A percentile compares a stretch with the other conserved stretches of the same genome.
phyloP scores from a whole-genome alignment of 2,113 vertebrate species.

The Coptodon bakossiorum region DNA sequence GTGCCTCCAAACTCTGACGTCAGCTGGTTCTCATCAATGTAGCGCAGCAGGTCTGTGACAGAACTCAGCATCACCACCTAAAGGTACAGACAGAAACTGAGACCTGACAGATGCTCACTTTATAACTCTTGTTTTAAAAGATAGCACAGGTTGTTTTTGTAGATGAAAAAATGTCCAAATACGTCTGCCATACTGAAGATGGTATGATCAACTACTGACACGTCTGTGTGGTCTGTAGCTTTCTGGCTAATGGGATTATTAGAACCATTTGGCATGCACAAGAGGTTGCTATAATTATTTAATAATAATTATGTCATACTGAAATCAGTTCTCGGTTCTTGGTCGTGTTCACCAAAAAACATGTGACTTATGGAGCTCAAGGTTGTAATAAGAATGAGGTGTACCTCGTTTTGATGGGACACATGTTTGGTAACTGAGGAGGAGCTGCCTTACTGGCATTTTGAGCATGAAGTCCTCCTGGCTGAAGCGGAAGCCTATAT shows the following conservation, averaged over 20 bases:
- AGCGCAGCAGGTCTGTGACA: constrained; percentile 88
- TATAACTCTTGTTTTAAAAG: neutral
- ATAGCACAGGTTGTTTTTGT: neutral
- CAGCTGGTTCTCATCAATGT: constrained; percentile 92
- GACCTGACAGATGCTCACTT: neutral
- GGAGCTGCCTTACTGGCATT: constrained; percentile 80
- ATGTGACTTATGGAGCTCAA: constrained; percentile 2
- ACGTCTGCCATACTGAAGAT: neutral
- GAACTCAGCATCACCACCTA: constrained; percentile 99
- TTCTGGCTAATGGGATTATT: neutral
- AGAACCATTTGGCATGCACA: neutral
- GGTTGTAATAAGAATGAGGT: neutral
- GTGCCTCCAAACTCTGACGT: constrained; percentile 95
- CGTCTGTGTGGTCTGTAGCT: neutral
- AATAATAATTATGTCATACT: neutral
- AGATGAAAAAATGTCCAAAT: fast-evolving
- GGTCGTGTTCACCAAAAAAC: neutral
- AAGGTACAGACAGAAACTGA: constrained; percentile 12
- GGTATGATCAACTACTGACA: neutral
- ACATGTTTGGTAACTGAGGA: constrained; percentile 56
- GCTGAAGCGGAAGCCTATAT: constrained; percentile 93
- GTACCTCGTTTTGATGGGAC: constrained; percentile 37
- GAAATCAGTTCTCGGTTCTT: neutral
- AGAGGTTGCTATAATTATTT: neutral
- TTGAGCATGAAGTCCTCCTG: constrained; percentile 97